phyloP scores from a whole-genome alignment of 2,797 vertebrate species.

The Decapterus maruadsi region DNA sequence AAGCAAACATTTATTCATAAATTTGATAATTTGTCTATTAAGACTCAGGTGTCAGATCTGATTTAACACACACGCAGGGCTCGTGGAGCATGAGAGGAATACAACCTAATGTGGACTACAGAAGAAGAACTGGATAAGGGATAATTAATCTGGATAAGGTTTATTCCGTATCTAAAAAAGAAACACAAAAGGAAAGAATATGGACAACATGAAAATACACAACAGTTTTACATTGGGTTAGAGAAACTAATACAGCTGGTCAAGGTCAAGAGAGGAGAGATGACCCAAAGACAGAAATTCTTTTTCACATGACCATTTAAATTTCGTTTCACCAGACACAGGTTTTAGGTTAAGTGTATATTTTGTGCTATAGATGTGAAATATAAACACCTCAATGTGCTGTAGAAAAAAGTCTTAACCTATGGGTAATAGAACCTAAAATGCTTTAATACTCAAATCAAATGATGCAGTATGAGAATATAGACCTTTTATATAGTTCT shows the following conservation, averaged over 20 bases:
- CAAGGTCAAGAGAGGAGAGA: not conserved
- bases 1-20: constrained; percentile 12
- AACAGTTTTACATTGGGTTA: not conserved
- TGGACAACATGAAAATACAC: not conserved
- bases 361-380: not conserved
- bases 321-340: too few species aligned
- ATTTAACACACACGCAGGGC: not conserved
- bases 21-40: constrained; percentile 3
- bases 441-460: not conserved
- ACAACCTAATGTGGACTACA: not conserved
- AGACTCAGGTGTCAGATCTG: not conserved
- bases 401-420: too few species aligned
- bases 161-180: not conserved
- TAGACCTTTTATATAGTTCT: not conserved
- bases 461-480: not conserved
- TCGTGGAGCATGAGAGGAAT: constrained; percentile 45
- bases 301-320: too few species aligned
- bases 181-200: not conserved
- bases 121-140: not conserved
- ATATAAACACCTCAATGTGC: not conserved
- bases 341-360: not conserved
- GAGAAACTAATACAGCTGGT: too few species aligned
- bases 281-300: too few species aligned
- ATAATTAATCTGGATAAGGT: not conserved
- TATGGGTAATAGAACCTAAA: not conserved